Base-by-base conservation (phyloP, 2,113 vertebrate species). In the Nothoprocta perdicaria region DNA sequence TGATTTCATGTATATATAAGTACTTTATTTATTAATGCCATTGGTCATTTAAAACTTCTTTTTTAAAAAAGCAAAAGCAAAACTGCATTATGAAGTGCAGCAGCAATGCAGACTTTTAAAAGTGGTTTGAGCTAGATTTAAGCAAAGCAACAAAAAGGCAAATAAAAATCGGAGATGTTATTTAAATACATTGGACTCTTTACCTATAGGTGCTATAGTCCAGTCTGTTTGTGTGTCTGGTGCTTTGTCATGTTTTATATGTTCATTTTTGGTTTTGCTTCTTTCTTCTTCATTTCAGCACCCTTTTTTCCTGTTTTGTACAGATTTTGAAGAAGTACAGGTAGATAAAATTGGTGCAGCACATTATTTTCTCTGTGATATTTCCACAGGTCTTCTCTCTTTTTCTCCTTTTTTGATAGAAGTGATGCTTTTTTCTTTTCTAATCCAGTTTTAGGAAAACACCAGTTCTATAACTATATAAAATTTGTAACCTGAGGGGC, bases 21-120 rank as follows among this genome's bases (percentile, higher is more conserved):
- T 92, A 86, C 80, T 97, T 98, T 98, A 98, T 98, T 98, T 98
- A 98, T 98, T 98, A 97, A 97, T 93, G 96, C 71, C 91, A 95
- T 88, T 89, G 89, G 86, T 97, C 89, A 38, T 96, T 95, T 95
- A 88, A 97, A 92, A 71, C 46, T 17, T 58, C 8, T 33, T 33
- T 67, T 26, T 93, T 84, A 88, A 68, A 71, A 46, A 43, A 89
- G 40, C 58, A 83, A 67, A 94, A 96, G 69, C 94, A 81, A 86
- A 72, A 46, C 88, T 89, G 93, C 83, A 48, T 93, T 85, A 43
- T 75, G 77, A 86, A 86, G 60, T 77, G 61, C 50, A 62, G 85
- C 80, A 78, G 82, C 88, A 72, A 46, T 5, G 81, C 73, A 75
- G 84, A 67, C 15, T 88, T 88, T 27, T 27, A 31, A 22, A 55